Percentiles rank a stretch among this genome's conserved stretches.
Evolutionary conservation across 2,113 vertebrate genomes (phyloP).

Genomic region (Corythaixoides concolor): DNA sequence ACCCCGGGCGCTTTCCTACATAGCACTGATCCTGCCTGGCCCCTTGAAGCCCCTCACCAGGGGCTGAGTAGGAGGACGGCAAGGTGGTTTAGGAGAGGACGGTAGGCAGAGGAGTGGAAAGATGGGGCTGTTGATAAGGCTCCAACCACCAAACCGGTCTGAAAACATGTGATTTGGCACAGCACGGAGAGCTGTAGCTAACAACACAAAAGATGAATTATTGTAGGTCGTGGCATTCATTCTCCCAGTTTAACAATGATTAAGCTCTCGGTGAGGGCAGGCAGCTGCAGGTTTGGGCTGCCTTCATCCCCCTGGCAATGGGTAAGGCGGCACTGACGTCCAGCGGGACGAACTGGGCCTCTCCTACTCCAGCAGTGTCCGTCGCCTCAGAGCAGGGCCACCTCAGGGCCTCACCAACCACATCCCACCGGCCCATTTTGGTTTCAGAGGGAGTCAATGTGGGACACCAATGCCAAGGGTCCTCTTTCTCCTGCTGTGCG

Average conservation of each 20-base stretch:
- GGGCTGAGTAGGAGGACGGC: not conserved
- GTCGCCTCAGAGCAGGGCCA: rapidly evolving
- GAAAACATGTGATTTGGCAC: conserved; percentile 45
- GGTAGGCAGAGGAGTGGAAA: not conserved
- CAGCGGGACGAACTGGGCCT: not conserved
- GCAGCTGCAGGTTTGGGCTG: conserved; percentile 40
- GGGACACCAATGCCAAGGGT: rapidly evolving
- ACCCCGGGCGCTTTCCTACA: not conserved
- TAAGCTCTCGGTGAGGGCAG: not conserved
- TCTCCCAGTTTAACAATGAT: conserved; percentile 1
- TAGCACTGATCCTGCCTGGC: not conserved
- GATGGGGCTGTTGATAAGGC: conserved; percentile 17
- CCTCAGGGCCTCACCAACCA: rapidly evolving
- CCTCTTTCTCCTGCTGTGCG: not conserved
- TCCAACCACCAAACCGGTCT: conserved; percentile 10
- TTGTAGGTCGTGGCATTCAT: conserved; percentile 6
- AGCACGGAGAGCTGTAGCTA: not conserved
- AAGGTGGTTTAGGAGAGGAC: not conserved
- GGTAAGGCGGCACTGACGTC: not conserved
- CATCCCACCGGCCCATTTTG: rapidly evolving
- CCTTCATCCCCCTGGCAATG: not conserved
- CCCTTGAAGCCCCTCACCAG: not conserved
- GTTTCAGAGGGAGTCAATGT: rapidly evolving
- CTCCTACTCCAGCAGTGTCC: not conserved
- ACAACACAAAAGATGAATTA: conserved; percentile 59